Conservation (phyloP, 2,797 vertebrate genomes). For the Botia almorhae region DNA sequence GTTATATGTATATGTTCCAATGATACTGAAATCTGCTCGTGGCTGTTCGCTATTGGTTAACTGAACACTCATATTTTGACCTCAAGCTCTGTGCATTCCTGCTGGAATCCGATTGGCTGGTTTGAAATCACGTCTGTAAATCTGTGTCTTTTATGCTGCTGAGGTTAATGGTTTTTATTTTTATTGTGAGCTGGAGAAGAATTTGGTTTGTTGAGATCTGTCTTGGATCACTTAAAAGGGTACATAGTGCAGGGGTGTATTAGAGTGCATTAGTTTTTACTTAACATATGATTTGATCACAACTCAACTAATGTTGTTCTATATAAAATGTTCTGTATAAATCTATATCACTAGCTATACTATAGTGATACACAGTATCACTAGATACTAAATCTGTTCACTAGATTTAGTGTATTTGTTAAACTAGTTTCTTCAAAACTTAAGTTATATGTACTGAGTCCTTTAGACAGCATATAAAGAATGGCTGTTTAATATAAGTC, state of each 20-base stretch:
- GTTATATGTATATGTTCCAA: background rate
- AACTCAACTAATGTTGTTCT: background rate
- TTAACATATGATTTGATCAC: background rate
- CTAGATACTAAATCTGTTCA: background rate
- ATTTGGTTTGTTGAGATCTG: background rate
- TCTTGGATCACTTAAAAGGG: background rate
- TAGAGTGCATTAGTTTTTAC: background rate
- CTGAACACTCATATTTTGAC: background rate
- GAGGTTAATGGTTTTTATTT: background rate
- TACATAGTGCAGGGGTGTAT: background rate
- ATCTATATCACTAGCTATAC: no score
- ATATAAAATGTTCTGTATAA: background rate
- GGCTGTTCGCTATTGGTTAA: background rate
- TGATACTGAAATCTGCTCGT: background rate
- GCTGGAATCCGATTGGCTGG: background rate
- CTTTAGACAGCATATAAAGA: background rate
- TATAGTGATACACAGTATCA: no score
- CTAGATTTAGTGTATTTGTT: background rate
- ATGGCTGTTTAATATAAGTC: conserved; percentile 1
- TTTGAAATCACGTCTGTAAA: background rate
- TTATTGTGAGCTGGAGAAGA: background rate
- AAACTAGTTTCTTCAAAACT: background rate
- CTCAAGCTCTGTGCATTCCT: conserved; percentile 3
- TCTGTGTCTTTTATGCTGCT: background rate
- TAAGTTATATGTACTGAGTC: background rate